Evolutionary conservation across 2,888 invertebrate species (phyloP), one percentile per base, ranked within the genome.

Genomic region (Agrilus cyanescens): DNA sequence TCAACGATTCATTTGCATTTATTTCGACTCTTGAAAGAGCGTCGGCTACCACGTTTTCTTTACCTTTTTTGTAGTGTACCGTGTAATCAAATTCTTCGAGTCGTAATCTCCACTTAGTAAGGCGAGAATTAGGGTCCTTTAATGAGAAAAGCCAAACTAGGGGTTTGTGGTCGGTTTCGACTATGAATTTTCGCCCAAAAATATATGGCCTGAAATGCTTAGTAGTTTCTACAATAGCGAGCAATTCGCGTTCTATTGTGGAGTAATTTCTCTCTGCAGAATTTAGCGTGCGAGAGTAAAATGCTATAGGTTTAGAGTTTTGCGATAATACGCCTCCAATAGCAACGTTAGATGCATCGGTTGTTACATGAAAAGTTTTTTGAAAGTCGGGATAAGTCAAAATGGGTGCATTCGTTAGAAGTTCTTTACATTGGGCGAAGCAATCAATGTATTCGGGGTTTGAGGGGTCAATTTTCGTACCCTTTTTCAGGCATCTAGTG

Each of bases 271-370:
- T 38, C 18, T 46, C 46, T 7, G 38, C 43, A 12, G 33, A 30
- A 37, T 44, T 41, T 18, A 44, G 20, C 4, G 41, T 44, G 1
- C 44, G 34, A 13, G 44, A 44, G n/a, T 44, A 44, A 41, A 32
- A 44, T 4, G 37, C 36, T 8, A 41, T 37, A 3, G 43, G 39
- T 13, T 31, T 37, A 37, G 33, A 37, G 37, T 42, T 40, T 47
- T 52, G 48, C 3, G 50, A 48, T 30, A 51, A 32, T n/a, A 52
- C 47, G 10, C 44, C 41, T 10, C 49, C 47, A 15, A 50, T 46
- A 1, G 47, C 48, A 14, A 42, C 29, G 13, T 44, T 40, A 10
- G 34, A 38, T 10, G 46, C 47, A 32, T 47, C 49, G 4, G 47
- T 50, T 2, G 45, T 47, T 37, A 49, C 10, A 13, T 32, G 3